Evolutionary conservation across 2,888 invertebrate genomes (phyloP).

Genomic region (Chloromyia formosa): DNA sequence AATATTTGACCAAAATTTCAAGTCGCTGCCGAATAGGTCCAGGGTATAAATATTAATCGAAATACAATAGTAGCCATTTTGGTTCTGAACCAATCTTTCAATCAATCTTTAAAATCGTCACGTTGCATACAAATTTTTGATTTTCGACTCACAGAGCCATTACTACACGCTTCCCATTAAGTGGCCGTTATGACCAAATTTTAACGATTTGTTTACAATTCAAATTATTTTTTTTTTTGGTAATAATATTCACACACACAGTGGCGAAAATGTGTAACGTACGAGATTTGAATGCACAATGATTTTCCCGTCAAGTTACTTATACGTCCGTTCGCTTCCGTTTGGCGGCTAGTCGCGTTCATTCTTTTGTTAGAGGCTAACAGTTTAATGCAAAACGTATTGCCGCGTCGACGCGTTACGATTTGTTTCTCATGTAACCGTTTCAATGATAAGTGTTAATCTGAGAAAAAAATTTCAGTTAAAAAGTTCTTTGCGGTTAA

Average conservation of each 20-base stretch:
- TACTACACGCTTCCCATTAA: background rate
- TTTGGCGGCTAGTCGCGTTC: conserved; percentile 22
- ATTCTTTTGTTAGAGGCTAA: conserved; percentile 44
- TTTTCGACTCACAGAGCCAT: no score
- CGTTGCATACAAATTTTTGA: no score
- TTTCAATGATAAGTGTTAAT: no score
- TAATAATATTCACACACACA: background rate
- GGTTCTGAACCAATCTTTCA: no score
- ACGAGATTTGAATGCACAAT: conserved; percentile 25
- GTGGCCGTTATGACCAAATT: background rate
- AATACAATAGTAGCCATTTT: no score
- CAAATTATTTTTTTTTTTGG: conserved; percentile 18
- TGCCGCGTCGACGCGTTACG: conserved; percentile 24
- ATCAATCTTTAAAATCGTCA: no score
- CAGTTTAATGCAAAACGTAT: conserved; percentile 47
- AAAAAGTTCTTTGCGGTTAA: background rate
- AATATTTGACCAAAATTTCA: no score
- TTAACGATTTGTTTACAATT: conserved; percentile 37
- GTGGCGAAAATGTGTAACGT: background rate
- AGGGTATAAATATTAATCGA: no score
- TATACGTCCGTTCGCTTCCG: conserved; percentile 38
- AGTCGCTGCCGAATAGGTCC: no score
- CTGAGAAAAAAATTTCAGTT: no score
- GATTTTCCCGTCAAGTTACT: conserved; percentile 41
- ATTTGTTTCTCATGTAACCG: conserved; percentile 21